Conservation (phyloP, 2,797 vertebrate species). For the Smutsia temminckii region DNA sequence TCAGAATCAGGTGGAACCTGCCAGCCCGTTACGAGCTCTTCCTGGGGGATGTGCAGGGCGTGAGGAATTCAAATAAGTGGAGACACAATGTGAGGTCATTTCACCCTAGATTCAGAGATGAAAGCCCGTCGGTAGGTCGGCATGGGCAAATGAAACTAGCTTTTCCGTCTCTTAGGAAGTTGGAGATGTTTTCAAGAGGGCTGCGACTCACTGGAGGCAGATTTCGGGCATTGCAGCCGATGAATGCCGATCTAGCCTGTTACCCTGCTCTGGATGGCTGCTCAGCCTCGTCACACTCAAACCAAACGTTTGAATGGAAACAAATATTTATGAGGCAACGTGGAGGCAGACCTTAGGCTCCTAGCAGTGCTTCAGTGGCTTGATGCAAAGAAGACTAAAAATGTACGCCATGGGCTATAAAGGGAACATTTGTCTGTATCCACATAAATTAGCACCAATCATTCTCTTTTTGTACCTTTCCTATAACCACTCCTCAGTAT, state of each 20-base stretch:
- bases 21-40: background rate
- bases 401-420: background rate
- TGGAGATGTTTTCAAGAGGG: background rate
- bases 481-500: background rate
- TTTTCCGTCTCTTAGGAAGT: background rate
- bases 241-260: background rate
- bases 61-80: background rate
- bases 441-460: background rate
- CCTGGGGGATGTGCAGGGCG: rapidly evolving
- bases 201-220: background rate
- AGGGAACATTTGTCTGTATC: background rate
- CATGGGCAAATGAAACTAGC: background rate
- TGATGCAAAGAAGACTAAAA: background rate
- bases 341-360: background rate
- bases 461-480: constrained; percentile 10
- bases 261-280: background rate
- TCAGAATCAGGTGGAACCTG: background rate
- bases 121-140: background rate
- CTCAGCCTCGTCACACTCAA: background rate
- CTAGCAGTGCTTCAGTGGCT: background rate
- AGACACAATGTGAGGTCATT: background rate
- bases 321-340: background rate
- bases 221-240: background rate
- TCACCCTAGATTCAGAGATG: background rate
- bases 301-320: background rate